Percentiles rank a stretch among this genome's conserved stretches.
Evolutionary conservation across 1,140 invertebrate species (phyloP).

Genomic region (Pygmarrhopalites habei): DNA sequence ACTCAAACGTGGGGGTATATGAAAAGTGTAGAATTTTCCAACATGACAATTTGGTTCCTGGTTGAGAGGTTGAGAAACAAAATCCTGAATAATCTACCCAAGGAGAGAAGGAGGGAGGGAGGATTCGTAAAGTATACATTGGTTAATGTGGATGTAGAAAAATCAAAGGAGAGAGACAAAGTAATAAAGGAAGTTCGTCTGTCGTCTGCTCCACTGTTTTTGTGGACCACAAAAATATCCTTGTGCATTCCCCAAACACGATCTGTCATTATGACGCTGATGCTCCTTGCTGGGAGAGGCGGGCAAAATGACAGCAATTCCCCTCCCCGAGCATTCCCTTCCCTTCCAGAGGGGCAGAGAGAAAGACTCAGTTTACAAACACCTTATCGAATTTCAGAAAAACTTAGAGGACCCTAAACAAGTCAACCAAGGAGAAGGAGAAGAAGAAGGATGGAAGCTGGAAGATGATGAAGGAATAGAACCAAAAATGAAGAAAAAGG

Average conservation of each 20-base stretch:
- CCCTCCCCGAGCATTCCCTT: not conserved
- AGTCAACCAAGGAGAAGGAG: not conserved
- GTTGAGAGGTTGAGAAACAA: too few species aligned
- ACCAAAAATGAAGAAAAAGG: not conserved
- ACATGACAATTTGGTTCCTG: too few species aligned
- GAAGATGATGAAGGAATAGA: not conserved
- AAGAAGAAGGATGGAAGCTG: not conserved
- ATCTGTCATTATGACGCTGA: constrained; percentile 24
- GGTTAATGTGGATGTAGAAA: too few species aligned
- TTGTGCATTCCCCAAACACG: constrained; percentile 16
- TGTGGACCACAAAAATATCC: constrained; percentile 11
- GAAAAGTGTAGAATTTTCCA: too few species aligned
- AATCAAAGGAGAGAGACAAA: too few species aligned
- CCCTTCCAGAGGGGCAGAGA: too few species aligned
- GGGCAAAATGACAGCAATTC: constrained; percentile 3
- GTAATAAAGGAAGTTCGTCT: constrained; percentile 7
- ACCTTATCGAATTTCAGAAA: constrained; percentile 25
- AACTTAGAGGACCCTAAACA: constrained; percentile 1
- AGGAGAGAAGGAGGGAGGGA: too few species aligned
- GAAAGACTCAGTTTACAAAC: constrained; percentile 29
- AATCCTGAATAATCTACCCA: too few species aligned
- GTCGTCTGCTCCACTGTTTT: constrained; percentile 15
- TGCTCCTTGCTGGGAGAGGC: not conserved
- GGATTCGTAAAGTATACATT: too few species aligned
- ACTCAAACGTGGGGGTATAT: too few species aligned